Conservation (phyloP, 1,140 invertebrate species). For the Palaemon carinicauda region DNA sequence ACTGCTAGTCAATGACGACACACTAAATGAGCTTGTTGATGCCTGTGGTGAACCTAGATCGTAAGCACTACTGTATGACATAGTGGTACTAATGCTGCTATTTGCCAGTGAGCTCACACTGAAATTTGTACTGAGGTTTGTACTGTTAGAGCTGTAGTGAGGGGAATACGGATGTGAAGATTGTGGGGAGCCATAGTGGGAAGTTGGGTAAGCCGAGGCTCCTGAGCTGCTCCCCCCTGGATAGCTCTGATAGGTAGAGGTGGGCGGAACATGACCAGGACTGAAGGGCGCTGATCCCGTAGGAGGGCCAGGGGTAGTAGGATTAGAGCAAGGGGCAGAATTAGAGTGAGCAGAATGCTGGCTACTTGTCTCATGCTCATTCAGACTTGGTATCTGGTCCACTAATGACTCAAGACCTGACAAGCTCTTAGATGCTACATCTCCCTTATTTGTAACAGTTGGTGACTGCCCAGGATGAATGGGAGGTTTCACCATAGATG, state of each 20-base stretch:
- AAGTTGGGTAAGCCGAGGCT: slow-evolving; percentile 53
- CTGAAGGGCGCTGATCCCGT: slow-evolving; percentile 45
- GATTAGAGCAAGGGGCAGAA: slow-evolving; percentile 50
- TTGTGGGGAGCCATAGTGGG: slow-evolving; percentile 60
- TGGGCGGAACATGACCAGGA: slow-evolving; percentile 45
- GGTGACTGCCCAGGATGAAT: slow-evolving; percentile 41
- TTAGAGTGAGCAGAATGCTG: slow-evolving; percentile 57
- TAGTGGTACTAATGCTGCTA: slow-evolving; percentile 62
- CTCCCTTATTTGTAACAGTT: slow-evolving; percentile 62
- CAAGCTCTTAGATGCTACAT: slow-evolving; percentile 85
- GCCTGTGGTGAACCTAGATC: slow-evolving; percentile 60
- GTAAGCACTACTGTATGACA: slow-evolving; percentile 62
- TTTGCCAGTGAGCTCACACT: slow-evolving; percentile 65
- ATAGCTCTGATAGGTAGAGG: slow-evolving; percentile 45
- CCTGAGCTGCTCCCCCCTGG: slow-evolving; percentile 43
- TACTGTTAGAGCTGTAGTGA: slow-evolving; percentile 60
- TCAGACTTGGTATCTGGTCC: slow-evolving; percentile 88
- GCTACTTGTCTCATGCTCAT: slow-evolving; percentile 67
- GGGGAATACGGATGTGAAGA: slow-evolving; percentile 60
- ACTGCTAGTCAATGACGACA: slow-evolving; percentile 58
- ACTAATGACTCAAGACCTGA: slow-evolving; percentile 88
- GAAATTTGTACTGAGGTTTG: slow-evolving; percentile 64
- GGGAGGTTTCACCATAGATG: slow-evolving; percentile 45
- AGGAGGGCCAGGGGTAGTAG: slow-evolving; percentile 53
- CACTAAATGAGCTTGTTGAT: slow-evolving; percentile 59